phyloP scores from a whole-genome alignment of 1,140 invertebrate genomes.

The Onthophagus taurus region DNA sequence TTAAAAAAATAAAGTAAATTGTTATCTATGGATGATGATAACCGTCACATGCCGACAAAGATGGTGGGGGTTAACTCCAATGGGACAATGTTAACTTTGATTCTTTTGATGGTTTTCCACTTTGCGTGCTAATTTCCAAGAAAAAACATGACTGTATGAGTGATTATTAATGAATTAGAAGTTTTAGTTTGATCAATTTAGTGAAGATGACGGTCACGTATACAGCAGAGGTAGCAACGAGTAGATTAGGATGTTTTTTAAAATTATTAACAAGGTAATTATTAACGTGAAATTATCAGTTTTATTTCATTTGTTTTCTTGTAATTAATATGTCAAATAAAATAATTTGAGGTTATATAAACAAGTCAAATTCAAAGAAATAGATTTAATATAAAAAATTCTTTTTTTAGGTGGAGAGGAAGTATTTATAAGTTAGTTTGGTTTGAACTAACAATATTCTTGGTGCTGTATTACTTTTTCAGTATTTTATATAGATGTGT shows the following conservation, averaged over 20 bases:
- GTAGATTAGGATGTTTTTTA: constrained; percentile 72
- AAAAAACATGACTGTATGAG: no score
- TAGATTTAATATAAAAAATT: constrained; percentile 20
- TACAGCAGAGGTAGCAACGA: constrained; percentile 80
- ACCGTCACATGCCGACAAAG: no score
- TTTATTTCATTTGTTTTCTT: background rate
- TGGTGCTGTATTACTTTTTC: constrained; percentile 51
- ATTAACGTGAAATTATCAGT: background rate
- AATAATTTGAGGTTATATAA: no score
- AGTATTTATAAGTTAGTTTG: constrained; percentile 67
- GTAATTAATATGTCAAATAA: background rate
- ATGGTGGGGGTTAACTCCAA: no score
- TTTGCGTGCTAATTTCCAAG: no score
- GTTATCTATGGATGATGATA: no score
- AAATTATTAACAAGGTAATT: constrained; percentile 53
- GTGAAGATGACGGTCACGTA: constrained; percentile 91
- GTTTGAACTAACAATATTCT: constrained; percentile 54
- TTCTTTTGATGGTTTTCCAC: no score
- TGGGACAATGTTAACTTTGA: no score
- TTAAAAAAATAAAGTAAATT: no score
- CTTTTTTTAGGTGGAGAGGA: constrained; percentile 55
- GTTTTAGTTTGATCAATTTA: no score
- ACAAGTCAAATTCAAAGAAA: no score
- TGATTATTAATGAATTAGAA: no score
- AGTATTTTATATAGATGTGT: constrained; percentile 51